phyloP scores from a whole-genome alignment of 2,888 invertebrate genomes.

The Trichogramma evanescens region DNA sequence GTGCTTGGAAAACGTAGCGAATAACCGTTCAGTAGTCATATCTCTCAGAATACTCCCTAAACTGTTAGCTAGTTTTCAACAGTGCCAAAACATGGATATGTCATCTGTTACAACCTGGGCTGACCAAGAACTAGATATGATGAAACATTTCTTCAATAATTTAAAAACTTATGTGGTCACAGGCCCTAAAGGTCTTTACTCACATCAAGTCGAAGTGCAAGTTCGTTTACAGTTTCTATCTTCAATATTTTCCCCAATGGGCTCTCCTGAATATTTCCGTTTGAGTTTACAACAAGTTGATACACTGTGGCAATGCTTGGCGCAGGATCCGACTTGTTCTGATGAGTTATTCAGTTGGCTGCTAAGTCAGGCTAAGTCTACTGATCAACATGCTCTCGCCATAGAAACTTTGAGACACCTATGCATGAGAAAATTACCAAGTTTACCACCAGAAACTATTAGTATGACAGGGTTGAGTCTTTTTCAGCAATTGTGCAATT shows the following conservation, averaged over 20 bases:
- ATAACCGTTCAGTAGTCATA: conserved; percentile 83
- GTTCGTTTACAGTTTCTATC: conserved; percentile 87
- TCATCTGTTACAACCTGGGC: conserved; percentile 86
- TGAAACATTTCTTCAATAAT: conserved; percentile 85
- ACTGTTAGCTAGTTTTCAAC: conserved; percentile 83
- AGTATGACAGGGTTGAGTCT: conserved; percentile 86
- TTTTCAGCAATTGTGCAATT: conserved; percentile 84
- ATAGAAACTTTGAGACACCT: conserved; percentile 80
- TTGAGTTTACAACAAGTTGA: conserved; percentile 83
- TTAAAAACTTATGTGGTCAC: conserved; percentile 64
- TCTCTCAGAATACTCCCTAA: conserved; percentile 84
- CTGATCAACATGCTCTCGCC: conserved; percentile 85
- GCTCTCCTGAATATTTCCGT: conserved; percentile 83
- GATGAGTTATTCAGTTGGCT: conserved; percentile 93
- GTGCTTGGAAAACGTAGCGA: conserved; percentile 80
- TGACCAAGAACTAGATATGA: conserved; percentile 86
- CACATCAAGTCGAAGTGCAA: conserved; percentile 83
- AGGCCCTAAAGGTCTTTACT: conserved; percentile 50
- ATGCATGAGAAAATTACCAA: conserved; percentile 82
- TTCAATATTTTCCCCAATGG: conserved; percentile 82
- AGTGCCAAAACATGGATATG: conserved; percentile 78
- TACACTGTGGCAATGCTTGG: conserved; percentile 84
- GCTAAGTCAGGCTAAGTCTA: conserved; percentile 82
- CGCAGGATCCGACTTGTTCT: conserved; percentile 75
- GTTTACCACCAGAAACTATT: conserved; percentile 79